Conservation (phyloP, 2,888 invertebrate species). For the Oasisia sp. region DNA sequence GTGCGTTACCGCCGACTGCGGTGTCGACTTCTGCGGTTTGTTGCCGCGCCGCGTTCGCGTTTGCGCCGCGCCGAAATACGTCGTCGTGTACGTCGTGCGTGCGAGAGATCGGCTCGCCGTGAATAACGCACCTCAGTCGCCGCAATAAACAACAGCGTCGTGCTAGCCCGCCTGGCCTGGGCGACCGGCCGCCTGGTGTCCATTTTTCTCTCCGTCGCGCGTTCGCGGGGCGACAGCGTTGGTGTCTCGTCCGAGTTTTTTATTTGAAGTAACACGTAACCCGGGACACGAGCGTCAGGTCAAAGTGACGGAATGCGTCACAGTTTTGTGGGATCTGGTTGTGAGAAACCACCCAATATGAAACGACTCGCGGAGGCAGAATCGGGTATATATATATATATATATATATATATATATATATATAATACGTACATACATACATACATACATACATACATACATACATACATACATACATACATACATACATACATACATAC, state of each 20-base stretch:
- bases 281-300: no score
- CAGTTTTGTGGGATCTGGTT: background rate
- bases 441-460: no score
- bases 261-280: background rate
- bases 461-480: no score
- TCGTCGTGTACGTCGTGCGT: background rate
- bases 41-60: background rate
- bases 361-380: background rate
- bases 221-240: background rate
- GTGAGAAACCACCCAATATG: background rate
- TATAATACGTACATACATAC: no score
- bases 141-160: background rate
- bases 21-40: conserved; percentile 11
- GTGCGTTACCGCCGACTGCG: background rate
- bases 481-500: no score
- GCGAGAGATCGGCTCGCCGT: background rate
- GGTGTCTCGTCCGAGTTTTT: background rate
- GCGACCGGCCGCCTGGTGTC: background rate
- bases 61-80: background rate
- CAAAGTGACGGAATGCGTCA: background rate
- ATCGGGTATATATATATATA: no score
- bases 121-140: conserved; percentile 3
- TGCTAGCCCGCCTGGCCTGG: background rate
- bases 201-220: background rate
- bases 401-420: no score